Evolutionary conservation across 2,888 invertebrate genomes (phyloP), one percentile per base, ranked within the genome.

Genomic region (Emmelina monodactyla): DNA sequence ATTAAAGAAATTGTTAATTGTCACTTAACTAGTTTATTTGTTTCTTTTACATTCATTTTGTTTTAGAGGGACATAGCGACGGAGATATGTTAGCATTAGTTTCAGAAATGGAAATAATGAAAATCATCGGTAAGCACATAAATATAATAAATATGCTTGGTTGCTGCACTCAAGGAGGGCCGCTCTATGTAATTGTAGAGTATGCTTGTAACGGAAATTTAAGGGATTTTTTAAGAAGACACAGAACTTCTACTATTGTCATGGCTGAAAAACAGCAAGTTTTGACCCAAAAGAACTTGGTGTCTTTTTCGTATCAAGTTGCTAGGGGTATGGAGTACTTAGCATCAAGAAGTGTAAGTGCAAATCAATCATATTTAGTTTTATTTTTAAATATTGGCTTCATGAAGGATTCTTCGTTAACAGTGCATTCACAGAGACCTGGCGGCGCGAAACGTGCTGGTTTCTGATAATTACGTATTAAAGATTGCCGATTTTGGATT

Each of bases 41-140:
- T n/a, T n/a, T n/a, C n/a, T n/a, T n/a, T n/a, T n/a, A n/a, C n/a
- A n/a, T n/a, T n/a, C n/a, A n/a, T n/a, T n/a, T n/a, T n/a, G 19
- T 56, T 61, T 1, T 71, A 93, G 96, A 96, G 76, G 94, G 94
- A 1, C 97, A 98, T 62, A 96, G 94, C 0, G 98, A 99, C 57
- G 88, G 93, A 6, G 98, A 99, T 62, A 91, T 99, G 87, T 92
- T 94, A 82, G 97, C 97, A 47, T 72, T 99, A 34, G 95, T 98
- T 7, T 92, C 94, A 0, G 98, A 99, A 70, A 97, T 99, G 97
- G 97, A 97, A 60, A 93, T 99, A 83, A 99, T 99, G 98, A 99
- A 99, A 72, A 93, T 92, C 85, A 94, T 97, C 35, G 98, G 98
- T 10, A 90, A 92, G 40, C 97, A 99, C 64, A 94, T 96, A 40